phyloP scores from a whole-genome alignment of 2,113 vertebrate species.

The Sprattus sprattus region DNA sequence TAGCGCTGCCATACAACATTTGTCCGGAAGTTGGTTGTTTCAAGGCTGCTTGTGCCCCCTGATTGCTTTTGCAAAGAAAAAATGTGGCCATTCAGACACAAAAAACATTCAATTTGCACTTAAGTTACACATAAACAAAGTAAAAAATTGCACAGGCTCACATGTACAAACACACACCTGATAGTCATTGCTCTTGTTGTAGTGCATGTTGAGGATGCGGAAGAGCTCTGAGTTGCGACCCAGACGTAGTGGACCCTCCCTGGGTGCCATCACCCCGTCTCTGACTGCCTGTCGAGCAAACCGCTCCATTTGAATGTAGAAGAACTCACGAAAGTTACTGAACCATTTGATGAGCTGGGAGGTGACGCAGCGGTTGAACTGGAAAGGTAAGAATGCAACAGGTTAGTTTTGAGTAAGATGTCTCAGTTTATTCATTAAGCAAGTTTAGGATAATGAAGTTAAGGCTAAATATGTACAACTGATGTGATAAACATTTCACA shows the following conservation, averaged over 20 bases:
- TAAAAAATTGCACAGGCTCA: not conserved
- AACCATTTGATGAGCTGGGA: constrained; percentile 84
- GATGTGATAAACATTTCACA: no score
- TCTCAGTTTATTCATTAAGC: not conserved
- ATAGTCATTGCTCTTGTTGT: constrained; percentile 79
- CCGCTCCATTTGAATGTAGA: constrained; percentile 83
- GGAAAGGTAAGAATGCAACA: not conserved
- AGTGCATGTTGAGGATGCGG: constrained; percentile 79
- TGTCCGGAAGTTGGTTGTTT: no score
- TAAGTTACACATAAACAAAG: no score
- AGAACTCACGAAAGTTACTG: constrained; percentile 83
- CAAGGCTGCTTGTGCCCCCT: no score
- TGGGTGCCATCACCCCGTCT: constrained; percentile 59
- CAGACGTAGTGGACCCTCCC: constrained; percentile 67
- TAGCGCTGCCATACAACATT: no score
- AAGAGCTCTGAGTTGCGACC: constrained; percentile 75
- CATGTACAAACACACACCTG: constrained; percentile 61
- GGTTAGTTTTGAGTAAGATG: not conserved
- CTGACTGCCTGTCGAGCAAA: constrained; percentile 77
- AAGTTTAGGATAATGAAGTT: constrained; percentile 8
- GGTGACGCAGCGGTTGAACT: constrained; percentile 81
- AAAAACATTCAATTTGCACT: no score
- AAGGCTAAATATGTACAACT: not conserved
- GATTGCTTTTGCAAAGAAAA: no score
- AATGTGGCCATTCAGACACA: no score